Conservation (phyloP, 2,797 vertebrate species). For the Botia almorhae region DNA sequence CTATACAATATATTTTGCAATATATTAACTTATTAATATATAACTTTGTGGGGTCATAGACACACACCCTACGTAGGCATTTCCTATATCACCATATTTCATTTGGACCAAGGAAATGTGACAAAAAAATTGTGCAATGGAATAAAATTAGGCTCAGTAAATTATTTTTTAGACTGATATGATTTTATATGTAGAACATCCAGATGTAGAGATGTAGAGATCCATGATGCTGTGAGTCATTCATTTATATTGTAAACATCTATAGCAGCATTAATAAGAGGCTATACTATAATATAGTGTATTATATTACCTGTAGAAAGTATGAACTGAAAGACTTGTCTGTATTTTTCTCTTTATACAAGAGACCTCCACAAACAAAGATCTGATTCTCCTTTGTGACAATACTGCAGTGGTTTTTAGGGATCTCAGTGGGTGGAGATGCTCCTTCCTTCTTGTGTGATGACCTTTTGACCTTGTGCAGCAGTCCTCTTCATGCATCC, state of each 20-base stretch:
- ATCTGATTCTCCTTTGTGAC: conserved; percentile 94
- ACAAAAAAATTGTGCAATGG: not conserved
- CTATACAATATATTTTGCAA: no score
- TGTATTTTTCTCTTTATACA: conserved; percentile 89
- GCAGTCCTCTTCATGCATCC: conserved; percentile 84
- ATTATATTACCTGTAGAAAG: conserved; percentile 89
- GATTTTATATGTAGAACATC: no score
- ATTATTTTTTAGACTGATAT: no score
- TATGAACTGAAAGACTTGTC: conserved; percentile 94
- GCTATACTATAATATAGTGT: not conserved
- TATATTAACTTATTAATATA: no score
- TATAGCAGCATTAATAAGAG: not conserved
- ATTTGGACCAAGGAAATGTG: not conserved
- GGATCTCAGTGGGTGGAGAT: conserved; percentile 90
- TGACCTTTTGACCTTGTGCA: conserved; percentile 79
- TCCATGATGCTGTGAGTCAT: conserved; percentile 6
- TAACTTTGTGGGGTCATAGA: conserved; percentile 93
- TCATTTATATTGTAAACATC: conserved; percentile 23
- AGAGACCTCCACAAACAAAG: conserved; percentile 91
- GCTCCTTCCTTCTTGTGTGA: conserved; percentile 69
- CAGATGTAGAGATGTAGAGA: not conserved
- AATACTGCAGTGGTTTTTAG: conserved; percentile 94
- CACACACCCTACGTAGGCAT: conserved; percentile 85
- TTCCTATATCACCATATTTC: conserved; percentile 78
- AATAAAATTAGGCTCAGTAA: no score